These are phyloP conservation scores for Protaetia brevitarsis DNA, from an alignment of 1,140 invertebrate species.

Conservation along the genomic window DNA sequence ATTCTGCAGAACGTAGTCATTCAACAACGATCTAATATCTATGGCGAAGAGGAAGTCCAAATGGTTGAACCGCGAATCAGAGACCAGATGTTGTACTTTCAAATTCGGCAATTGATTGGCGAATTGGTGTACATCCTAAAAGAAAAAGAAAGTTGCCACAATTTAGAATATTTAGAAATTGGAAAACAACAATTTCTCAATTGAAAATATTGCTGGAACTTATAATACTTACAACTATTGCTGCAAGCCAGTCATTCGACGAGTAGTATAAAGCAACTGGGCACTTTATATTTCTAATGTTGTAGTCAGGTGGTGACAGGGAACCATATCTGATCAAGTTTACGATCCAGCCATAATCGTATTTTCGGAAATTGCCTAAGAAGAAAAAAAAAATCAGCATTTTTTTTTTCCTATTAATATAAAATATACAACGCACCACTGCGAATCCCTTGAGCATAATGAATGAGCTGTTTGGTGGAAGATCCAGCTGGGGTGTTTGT, in stretches of 20 bases:
- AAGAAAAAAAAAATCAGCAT: neutral
- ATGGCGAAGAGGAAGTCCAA: slow-evolving; percentile 51
- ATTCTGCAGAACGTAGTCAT: neutral
- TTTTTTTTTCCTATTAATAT: neutral
- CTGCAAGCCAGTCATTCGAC: slow-evolving; percentile 65
- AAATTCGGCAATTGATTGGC: slow-evolving; percentile 26
- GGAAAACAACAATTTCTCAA: neutral
- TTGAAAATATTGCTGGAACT: too few species aligned
- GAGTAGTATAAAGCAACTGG: slow-evolving; percentile 68
- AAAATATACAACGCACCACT: slow-evolving; percentile 13
- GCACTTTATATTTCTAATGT: slow-evolving; percentile 58
- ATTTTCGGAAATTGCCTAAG: slow-evolving; percentile 51
- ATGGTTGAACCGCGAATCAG: slow-evolving; percentile 49
- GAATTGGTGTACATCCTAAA: slow-evolving; percentile 14
- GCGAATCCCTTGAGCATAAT: slow-evolving; percentile 22
- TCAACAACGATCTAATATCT: neutral
- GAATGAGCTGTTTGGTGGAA: slow-evolving; percentile 13
- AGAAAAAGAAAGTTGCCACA: neutral
- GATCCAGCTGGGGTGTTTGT: slow-evolving; percentile 18
- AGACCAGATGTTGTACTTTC: slow-evolving; percentile 33
- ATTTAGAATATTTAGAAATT: slow-evolving; percentile 20
- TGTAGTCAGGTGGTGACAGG: slow-evolving; percentile 55
- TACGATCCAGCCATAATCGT: slow-evolving; percentile 52
- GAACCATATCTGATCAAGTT: slow-evolving; percentile 57
- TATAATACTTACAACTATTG: slow-evolving; percentile 29